A percentile compares a stretch with the other conserved stretches of the same genome.
phyloP scores from a whole-genome alignment of 2,113 vertebrate genomes.

The Prunella fulvescens region DNA sequence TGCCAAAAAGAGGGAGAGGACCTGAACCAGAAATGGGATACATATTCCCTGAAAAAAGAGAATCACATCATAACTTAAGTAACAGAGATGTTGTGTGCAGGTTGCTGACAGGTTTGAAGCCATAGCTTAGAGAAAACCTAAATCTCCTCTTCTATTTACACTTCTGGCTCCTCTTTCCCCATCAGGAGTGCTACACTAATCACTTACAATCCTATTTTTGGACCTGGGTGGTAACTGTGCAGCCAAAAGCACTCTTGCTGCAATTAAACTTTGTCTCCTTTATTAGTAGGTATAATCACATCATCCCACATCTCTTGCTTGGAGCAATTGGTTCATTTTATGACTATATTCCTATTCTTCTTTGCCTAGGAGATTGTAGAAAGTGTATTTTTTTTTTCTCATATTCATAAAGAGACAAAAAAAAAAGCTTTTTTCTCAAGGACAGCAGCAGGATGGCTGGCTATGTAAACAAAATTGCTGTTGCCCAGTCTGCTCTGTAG shows the following conservation, averaged over 20 bases:
- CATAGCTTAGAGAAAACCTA: constrained; percentile 1
- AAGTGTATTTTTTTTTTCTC: not conserved
- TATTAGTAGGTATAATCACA: not conserved
- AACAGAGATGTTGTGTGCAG: not conserved
- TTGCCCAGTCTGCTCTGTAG: not conserved
- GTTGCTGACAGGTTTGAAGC: constrained; percentile 42
- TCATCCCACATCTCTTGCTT: not conserved
- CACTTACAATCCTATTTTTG: not conserved
- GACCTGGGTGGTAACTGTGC: not conserved
- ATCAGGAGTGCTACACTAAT: not conserved
- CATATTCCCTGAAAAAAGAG: not conserved
- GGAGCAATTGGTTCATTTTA: not conserved
- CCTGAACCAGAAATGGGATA: not conserved
- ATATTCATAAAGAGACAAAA: not conserved
- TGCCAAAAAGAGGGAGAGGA: not conserved
- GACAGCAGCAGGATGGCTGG: not conserved
- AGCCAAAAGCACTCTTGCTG: not conserved
- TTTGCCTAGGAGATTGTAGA: not conserved
- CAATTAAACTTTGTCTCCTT: not conserved
- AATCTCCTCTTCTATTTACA: constrained; percentile 6
- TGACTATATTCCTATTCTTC: not conserved
- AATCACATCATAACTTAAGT: constrained; percentile 5
- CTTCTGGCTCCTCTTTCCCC: not conserved
- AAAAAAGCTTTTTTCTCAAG: not conserved
- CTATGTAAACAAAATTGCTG: not conserved